Percentiles rank a stretch among this genome's conserved stretches.
These are phyloP conservation scores for Peromyscus maniculatus DNA, from an alignment of 2,113 vertebrate species.

Conservation along the genomic window DNA sequence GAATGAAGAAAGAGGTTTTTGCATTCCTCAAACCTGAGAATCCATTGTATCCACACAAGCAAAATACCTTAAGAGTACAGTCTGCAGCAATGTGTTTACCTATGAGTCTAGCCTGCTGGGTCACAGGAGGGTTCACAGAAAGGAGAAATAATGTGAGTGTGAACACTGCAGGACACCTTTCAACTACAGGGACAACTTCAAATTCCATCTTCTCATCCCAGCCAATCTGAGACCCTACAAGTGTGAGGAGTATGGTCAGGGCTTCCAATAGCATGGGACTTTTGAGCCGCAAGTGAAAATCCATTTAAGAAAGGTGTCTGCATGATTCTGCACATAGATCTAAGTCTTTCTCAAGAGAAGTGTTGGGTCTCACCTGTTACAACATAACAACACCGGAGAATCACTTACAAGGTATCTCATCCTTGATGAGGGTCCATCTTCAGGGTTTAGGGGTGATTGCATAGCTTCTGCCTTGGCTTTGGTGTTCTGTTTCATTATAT, in stretches of 20 bases:
- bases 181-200: slow-evolving; percentile 56
- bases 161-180: neutral
- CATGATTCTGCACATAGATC: rapidly evolving
- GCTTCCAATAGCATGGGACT: slow-evolving; percentile 6
- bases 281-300: neutral
- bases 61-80: neutral
- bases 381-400: neutral
- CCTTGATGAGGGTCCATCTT: neutral
- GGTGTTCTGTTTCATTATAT: neutral
- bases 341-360: neutral
- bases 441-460: neutral
- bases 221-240: neutral
- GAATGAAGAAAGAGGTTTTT: slow-evolving; percentile 63
- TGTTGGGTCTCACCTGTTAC: too few relatives aligned
- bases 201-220: neutral
- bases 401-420: neutral
- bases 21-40: slow-evolving; percentile 60
- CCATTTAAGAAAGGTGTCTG: neutral
- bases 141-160: neutral
- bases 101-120: neutral
- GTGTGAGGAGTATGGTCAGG: neutral
- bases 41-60: neutral
- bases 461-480: neutral
- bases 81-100: neutral
- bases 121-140: neutral